These are phyloP conservation scores for Psix sp. DNA, from an alignment of 1,140 invertebrate species.

Conservation along the genomic window DNA sequence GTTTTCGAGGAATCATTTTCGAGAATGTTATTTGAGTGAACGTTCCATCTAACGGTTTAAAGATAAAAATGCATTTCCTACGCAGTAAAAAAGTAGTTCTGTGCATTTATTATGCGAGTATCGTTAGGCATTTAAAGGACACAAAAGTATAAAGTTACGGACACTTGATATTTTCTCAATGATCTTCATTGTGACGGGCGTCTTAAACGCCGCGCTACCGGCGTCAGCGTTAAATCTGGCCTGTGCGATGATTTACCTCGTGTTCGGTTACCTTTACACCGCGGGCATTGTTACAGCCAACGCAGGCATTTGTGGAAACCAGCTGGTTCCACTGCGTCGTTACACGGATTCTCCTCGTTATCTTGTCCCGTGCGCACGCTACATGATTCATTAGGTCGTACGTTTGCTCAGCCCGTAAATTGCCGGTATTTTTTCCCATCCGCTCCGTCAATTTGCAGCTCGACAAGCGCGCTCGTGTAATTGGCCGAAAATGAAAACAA, in stretches of 20 bases:
- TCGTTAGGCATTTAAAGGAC: constrained; percentile 69
- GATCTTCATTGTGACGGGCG: constrained; percentile 70
- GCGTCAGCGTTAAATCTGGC: constrained; percentile 45
- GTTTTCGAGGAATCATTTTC: too few species aligned
- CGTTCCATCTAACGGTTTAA: constrained; percentile 15
- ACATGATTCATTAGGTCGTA: constrained; percentile 47
- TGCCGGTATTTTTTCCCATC: constrained; percentile 20
- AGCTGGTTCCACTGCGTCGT: constrained; percentile 29
- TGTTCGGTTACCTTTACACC: constrained; percentile 67
- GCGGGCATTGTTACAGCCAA: constrained; percentile 39
- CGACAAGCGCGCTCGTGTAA: constrained; percentile 7
- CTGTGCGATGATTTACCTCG: constrained; percentile 66
- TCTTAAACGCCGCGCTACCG: constrained; percentile 66
- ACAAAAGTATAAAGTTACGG: constrained; percentile 74
- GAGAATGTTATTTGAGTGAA: too few species aligned
- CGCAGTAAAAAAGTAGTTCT: constrained; percentile 2
- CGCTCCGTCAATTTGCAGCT: constrained; percentile 12
- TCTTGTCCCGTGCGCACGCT: constrained; percentile 24
- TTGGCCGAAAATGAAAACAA: constrained; percentile 20
- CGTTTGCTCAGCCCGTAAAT: constrained; percentile 19
- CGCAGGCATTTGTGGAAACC: constrained; percentile 42
- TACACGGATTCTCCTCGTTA: constrained; percentile 31
- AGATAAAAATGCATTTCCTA: neutral
- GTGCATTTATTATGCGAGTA: constrained; percentile 20
- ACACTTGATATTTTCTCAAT: constrained; percentile 75